Percentiles rank a stretch among this genome's conserved stretches.
These are phyloP conservation scores for Campoletis raptor DNA, from an alignment of 2,888 invertebrate species.

Conservation along the genomic window DNA sequence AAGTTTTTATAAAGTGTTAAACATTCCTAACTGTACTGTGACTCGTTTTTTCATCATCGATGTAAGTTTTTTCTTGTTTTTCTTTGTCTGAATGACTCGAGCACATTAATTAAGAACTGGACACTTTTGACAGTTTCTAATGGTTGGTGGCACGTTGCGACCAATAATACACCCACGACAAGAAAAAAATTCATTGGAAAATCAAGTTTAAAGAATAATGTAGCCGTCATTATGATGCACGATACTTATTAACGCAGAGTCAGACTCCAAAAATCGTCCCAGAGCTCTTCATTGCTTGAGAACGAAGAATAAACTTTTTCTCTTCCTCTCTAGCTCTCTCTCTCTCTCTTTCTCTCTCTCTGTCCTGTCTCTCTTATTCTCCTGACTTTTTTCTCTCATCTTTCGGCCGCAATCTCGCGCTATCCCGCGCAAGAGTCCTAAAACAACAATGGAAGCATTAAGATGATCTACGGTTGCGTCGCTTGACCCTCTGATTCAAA, in stretches of 20 bases:
- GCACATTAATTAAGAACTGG: conserved; percentile 21
- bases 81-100: background rate
- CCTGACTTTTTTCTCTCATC: conserved; percentile 12
- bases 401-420: conserved; percentile 31
- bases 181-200: conserved; percentile 37
- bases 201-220: conserved; percentile 42
- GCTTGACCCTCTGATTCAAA: conserved; percentile 84
- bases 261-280: conserved; percentile 41
- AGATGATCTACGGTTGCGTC: conserved; percentile 84
- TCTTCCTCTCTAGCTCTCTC: conserved; percentile 32
- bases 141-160: conserved; percentile 8
- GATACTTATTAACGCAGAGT: background rate
- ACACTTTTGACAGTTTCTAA: conserved; percentile 40
- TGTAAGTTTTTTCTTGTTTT: background rate
- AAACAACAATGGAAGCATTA: conserved; percentile 85
- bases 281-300: conserved; percentile 69
- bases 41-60: background rate
- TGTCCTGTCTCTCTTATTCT: conserved; percentile 18
- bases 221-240: background rate
- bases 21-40: background rate
- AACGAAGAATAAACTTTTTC: conserved; percentile 56
- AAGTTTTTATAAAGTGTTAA: background rate
- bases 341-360: conserved; percentile 47
- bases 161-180: conserved; percentile 14
- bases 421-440: conserved; percentile 80